A percentile compares a stretch with the other conserved stretches of the same genome.
Evolutionary conservation across 2,797 vertebrate species (phyloP).

Genomic region (Macropus fuliginosus): DNA sequence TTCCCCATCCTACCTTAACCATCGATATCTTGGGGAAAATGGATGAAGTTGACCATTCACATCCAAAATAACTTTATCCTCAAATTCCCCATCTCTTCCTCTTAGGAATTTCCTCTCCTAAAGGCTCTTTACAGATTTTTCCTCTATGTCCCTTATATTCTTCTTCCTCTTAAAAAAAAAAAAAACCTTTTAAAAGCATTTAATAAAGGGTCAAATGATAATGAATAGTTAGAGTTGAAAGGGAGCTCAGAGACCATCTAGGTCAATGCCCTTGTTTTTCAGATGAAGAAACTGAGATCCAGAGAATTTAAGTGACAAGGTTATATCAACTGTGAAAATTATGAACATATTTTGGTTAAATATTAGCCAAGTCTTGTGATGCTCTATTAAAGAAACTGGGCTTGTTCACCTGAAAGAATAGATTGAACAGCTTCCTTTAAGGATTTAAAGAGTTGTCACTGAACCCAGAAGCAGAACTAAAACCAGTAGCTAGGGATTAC

Average conservation of each 20-base stretch:
- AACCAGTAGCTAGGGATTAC: slow-evolving; percentile 51
- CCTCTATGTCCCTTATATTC: background rate
- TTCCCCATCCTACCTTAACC: background rate
- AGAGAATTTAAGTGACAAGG: slow-evolving; percentile 41
- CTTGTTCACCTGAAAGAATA: background rate
- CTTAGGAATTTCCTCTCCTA: background rate
- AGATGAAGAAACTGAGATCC: background rate
- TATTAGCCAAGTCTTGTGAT: background rate
- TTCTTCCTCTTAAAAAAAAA: background rate
- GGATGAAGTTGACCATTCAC: background rate
- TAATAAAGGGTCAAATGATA: background rate
- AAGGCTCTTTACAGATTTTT: background rate
- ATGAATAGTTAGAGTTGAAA: background rate
- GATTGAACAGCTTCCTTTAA: background rate
- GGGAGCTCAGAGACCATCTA: background rate
- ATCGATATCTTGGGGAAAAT: background rate
- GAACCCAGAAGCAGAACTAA: slow-evolving; percentile 32
- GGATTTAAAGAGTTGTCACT: background rate
- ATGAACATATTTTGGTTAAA: background rate
- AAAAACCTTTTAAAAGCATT: background rate
- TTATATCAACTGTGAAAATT: background rate
- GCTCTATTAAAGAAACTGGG: background rate
- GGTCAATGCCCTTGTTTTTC: slow-evolving; percentile 25
- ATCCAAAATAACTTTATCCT: background rate
- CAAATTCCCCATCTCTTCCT: background rate